Conservation (phyloP, 2,888 invertebrate genomes). For the Myopa tessellatipennis region DNA sequence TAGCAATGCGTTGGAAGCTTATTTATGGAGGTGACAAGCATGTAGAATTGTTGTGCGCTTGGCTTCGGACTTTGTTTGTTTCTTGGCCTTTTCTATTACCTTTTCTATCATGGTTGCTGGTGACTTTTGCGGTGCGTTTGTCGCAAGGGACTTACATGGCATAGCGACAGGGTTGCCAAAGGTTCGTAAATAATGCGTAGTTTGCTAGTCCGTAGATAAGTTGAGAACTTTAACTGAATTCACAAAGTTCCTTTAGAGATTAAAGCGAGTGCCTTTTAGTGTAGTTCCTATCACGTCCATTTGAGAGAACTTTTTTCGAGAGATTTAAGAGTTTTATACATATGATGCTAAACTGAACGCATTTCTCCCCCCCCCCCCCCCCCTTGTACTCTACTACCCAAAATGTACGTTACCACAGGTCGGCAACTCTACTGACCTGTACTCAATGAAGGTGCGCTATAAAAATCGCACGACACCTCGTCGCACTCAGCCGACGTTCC, state of each 20-base stretch:
- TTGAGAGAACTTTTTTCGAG: background rate
- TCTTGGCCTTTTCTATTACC: background rate
- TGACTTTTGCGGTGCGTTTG: constrained; percentile 6
- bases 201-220: no score
- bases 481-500: background rate
- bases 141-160: background rate
- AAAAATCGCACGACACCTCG: constrained; percentile 14
- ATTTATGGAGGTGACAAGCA: constrained; percentile 35
- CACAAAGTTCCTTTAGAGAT: background rate
- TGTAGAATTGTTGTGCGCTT: constrained; percentile 20
- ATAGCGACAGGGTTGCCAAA: constrained; percentile 1
- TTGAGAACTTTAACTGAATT: background rate
- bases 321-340: background rate
- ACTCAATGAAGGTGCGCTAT: constrained; percentile 7
- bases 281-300: no score
- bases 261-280: no score
- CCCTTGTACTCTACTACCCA: no score
- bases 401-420: no score
- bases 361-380: no score
- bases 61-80: background rate
- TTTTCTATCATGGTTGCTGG: background rate
- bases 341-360: background rate
- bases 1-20: constrained; percentile 23
- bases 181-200: no score
- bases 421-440: constrained; percentile 10